Evolutionary conservation across 2,888 invertebrate species (phyloP).

Genomic region (Lacanobia oleracea): DNA sequence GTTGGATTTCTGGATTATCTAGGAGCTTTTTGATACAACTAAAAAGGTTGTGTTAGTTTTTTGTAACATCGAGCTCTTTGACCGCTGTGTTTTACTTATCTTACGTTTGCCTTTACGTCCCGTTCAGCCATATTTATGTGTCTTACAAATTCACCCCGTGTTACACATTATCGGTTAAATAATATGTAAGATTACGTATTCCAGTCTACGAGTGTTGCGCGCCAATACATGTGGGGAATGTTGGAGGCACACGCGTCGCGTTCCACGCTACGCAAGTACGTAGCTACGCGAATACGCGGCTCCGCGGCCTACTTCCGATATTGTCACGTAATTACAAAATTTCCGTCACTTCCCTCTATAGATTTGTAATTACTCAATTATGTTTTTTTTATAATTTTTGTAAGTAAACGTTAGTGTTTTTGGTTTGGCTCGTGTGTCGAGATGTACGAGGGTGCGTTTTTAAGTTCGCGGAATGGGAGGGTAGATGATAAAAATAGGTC

Average conservation of each 20-base stretch:
- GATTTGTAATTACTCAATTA: slow-evolving; percentile 33
- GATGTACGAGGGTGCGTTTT: too few relatives aligned
- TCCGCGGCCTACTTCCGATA: slow-evolving; percentile 30
- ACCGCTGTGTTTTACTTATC: not conserved
- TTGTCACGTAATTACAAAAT: slow-evolving; percentile 47
- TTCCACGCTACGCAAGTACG: slow-evolving; percentile 11
- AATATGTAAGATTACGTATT: slow-evolving; percentile 12
- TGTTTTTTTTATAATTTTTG: slow-evolving; percentile 21
- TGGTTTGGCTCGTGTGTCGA: not conserved
- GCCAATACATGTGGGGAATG: slow-evolving; percentile 38
- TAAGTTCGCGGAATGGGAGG: too few relatives aligned
- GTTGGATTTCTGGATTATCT: too few relatives aligned
- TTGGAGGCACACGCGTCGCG: slow-evolving; percentile 14
- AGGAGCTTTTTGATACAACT: too few relatives aligned
- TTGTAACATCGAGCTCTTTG: not conserved
- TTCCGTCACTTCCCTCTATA: slow-evolving; percentile 12
- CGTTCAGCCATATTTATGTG: too few relatives aligned
- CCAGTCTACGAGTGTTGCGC: slow-evolving; percentile 9
- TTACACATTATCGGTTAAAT: not conserved
- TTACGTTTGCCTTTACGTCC: not conserved
- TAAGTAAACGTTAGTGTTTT: not conserved
- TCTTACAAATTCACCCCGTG: not conserved
- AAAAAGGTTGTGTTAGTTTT: not conserved
- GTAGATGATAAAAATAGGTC: too few relatives aligned
- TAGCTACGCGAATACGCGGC: not conserved